These are phyloP conservation scores for Rhynchomys soricoides DNA, from an alignment of 2,113 vertebrate genomes.

Conservation along the genomic window DNA sequence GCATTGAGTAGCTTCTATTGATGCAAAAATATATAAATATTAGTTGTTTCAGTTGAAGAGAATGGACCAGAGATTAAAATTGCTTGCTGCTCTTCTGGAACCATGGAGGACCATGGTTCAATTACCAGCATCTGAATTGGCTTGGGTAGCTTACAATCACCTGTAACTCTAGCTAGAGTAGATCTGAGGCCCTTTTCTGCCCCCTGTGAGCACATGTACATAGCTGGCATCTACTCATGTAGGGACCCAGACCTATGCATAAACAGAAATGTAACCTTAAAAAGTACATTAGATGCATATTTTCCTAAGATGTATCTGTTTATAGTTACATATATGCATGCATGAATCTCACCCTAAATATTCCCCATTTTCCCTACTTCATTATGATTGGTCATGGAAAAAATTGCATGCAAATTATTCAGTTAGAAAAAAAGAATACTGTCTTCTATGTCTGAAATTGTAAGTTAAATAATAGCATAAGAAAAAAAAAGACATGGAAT, in stretches of 20 bases:
- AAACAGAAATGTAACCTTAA: background rate
- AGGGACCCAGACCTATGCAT: background rate
- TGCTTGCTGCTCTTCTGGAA: too few relatives aligned
- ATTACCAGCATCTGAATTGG: background rate
- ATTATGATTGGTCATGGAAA: conserved; percentile 53
- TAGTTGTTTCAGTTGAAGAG: background rate
- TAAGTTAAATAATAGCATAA: background rate
- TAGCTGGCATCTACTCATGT: background rate
- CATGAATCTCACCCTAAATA: background rate
- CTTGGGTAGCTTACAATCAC: background rate
- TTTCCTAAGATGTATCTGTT: background rate
- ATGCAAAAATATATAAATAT: conserved; percentile 16
- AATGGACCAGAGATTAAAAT: background rate
- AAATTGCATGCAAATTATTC: conserved; percentile 57
- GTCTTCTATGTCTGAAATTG: conserved; percentile 34
- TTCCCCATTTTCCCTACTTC: background rate
- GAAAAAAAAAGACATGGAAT: background rate
- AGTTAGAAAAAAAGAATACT: background rate
- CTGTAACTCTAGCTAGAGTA: background rate
- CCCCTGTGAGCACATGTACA: background rate
- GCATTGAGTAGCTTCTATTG: background rate
- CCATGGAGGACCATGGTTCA: background rate
- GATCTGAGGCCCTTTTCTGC: background rate
- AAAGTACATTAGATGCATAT: background rate
- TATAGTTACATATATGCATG: background rate